Evolutionary conservation across 1,140 invertebrate genomes (phyloP).

Genomic region (Eufriesea mexicana): DNA sequence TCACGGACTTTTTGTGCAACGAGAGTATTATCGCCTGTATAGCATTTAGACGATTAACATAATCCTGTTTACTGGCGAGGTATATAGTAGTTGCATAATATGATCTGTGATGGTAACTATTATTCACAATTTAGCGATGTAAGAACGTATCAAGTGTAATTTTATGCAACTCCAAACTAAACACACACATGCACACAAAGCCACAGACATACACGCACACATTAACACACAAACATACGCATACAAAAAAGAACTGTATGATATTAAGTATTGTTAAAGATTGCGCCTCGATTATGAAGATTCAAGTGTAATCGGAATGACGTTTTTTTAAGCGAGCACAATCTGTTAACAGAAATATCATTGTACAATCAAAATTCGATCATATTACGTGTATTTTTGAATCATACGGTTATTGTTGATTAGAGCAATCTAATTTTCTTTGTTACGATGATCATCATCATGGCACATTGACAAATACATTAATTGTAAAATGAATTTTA

Average conservation of each 20-base stretch:
- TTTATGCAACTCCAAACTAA: neutral
- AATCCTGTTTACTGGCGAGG: no score
- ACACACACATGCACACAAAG: neutral
- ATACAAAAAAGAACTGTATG: neutral
- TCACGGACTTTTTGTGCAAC: neutral
- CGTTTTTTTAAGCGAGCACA: constrained; percentile 11
- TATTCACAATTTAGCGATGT: neutral
- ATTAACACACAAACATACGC: neutral
- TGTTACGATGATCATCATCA: neutral
- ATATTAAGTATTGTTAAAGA: constrained; percentile 5
- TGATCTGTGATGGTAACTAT: constrained; percentile 15
- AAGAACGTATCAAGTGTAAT: constrained; percentile 24
- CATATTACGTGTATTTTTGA: neutral
- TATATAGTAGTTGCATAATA: neutral
- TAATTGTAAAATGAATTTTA: neutral
- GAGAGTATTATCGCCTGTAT: neutral
- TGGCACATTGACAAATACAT: no score
- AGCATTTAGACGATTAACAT: neutral
- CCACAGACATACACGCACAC: neutral
- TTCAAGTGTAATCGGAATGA: neutral
- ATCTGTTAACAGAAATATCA: constrained; percentile 15
- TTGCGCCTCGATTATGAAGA: neutral
- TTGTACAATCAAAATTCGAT: neutral
- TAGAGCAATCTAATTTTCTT: neutral
- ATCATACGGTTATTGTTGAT: neutral